These are phyloP conservation scores for Salarias fasciatus DNA, from an alignment of 2,797 vertebrate species.

Conservation along the genomic window DNA sequence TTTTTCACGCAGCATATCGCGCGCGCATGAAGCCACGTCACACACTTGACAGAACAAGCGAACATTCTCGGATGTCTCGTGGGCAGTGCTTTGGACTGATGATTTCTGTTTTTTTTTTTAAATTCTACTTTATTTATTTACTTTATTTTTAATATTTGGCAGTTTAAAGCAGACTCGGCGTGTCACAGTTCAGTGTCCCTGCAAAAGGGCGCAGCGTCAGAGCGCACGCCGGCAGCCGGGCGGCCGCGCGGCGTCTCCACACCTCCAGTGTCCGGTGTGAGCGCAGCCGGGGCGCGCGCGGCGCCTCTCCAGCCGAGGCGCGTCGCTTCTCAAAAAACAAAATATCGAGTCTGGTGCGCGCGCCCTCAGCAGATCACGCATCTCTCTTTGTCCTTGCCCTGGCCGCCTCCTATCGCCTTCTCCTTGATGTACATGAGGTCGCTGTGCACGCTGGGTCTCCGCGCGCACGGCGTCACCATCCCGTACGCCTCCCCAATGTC, in stretches of 20 bases:
- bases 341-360: not conserved
- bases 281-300: constrained; percentile 29
- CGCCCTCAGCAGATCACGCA: constrained; percentile 91
- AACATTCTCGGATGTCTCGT: constrained; percentile 64
- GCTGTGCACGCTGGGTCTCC: constrained; percentile 95
- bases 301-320: constrained; percentile 19
- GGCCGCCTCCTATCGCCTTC: constrained; percentile 88
- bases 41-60: constrained; percentile 61
- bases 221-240: constrained; percentile 23
- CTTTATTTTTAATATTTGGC: constrained; percentile 14
- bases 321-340: constrained; percentile 24
- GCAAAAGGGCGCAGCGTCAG: constrained; percentile 31
- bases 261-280: constrained; percentile 26
- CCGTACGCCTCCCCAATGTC: constrained; percentile 89
- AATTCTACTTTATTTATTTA: too few species aligned
- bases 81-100: constrained; percentile 23
- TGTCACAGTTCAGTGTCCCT: constrained; percentile 45
- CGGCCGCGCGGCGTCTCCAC: not conserved
- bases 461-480: constrained; percentile 93
- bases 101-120: constrained; percentile 10
- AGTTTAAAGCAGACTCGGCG: constrained; percentile 14
- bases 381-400: constrained; percentile 91
- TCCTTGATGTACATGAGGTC: constrained; percentile 97
- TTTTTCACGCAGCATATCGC: constrained; percentile 61
- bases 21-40: constrained; percentile 67